phyloP scores from a whole-genome alignment of 1,140 invertebrate species.

The Cardiocondyla obscurior region DNA sequence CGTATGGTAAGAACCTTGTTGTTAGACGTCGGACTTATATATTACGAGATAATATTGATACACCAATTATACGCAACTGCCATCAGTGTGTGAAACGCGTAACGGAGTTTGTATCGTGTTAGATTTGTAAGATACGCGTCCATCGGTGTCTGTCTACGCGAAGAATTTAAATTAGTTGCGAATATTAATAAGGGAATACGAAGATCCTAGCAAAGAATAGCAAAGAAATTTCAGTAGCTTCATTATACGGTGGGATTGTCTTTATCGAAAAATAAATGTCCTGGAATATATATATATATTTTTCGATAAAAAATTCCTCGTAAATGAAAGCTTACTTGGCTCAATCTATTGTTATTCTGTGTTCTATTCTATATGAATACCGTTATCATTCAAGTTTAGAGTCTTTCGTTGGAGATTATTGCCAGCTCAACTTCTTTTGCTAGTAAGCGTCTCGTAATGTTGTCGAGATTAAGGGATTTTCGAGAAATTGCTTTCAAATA shows the following conservation, averaged over 20 bases:
- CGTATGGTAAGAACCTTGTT: conserved; percentile 56
- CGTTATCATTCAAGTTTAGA: neutral
- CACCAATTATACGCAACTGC: conserved; percentile 63
- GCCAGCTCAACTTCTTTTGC: neutral
- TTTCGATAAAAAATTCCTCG: neutral
- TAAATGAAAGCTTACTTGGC: neutral
- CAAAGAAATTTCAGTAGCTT: neutral
- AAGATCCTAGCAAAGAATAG: conserved; percentile 16
- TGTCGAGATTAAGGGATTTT: neutral
- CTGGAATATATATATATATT: neutral
- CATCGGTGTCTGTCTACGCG: conserved; percentile 9
- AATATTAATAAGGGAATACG: neutral
- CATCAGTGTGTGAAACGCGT: conserved; percentile 52
- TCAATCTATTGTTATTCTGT: conserved; percentile 11
- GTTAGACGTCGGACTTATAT: conserved; percentile 50
- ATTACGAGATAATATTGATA: conserved; percentile 58
- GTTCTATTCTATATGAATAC: neutral
- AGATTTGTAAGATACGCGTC: conserved; percentile 18
- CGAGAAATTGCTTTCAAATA: neutral
- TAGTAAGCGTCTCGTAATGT: neutral
- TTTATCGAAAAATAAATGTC: conserved; percentile 15
- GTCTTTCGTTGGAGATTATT: neutral
- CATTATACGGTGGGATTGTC: neutral
- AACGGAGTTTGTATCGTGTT: conserved; percentile 29
- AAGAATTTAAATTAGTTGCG: conserved; percentile 24